Percentiles rank a stretch among this genome's conserved stretches.
These are phyloP conservation scores for Lordiphosa andalusiaca DNA, from an alignment of 2,888 invertebrate species.

Conservation along the genomic window DNA sequence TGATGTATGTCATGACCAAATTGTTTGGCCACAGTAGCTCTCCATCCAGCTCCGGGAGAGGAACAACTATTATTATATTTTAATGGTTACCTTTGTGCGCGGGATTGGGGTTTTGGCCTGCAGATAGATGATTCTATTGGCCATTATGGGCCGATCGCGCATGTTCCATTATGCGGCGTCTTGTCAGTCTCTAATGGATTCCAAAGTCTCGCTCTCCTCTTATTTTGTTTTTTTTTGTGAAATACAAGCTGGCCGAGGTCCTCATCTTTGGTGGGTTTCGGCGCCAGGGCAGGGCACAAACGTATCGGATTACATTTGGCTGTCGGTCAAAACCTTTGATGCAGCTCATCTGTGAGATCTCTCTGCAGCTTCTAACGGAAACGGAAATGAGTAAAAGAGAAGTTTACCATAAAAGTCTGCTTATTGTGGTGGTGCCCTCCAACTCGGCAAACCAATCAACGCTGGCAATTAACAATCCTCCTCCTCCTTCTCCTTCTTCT, in stretches of 20 bases:
- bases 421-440: slow-evolving; percentile 40
- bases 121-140: slow-evolving; percentile 50
- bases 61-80: slow-evolving; percentile 72
- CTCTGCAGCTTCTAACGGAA: slow-evolving; percentile 50
- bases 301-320: slow-evolving; percentile 62
- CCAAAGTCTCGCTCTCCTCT: slow-evolving; percentile 22
- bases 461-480: slow-evolving; percentile 53
- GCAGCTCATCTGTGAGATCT: neutral
- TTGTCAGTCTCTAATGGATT: slow-evolving; percentile 66
- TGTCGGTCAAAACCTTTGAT: slow-evolving; percentile 28
- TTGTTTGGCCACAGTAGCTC: slow-evolving; percentile 63
- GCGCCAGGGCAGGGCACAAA: slow-evolving; percentile 59
- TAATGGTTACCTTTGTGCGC: slow-evolving; percentile 68
- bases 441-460: slow-evolving; percentile 47
- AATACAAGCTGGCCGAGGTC: slow-evolving; percentile 51
- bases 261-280: slow-evolving; percentile 44
- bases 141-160: slow-evolving; percentile 59
- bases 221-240: slow-evolving; percentile 19
- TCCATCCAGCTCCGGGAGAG: slow-evolving; percentile 18
- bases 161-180: slow-evolving; percentile 66
- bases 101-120: slow-evolving; percentile 40
- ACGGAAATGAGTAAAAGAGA: slow-evolving; percentile 56
- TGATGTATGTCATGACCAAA: slow-evolving; percentile 59
- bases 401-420: slow-evolving; percentile 29
- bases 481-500: slow-evolving; percentile 1